Base-by-base conservation (phyloP, 2,888 invertebrate genomes). In the Drosophila falleni region DNA sequence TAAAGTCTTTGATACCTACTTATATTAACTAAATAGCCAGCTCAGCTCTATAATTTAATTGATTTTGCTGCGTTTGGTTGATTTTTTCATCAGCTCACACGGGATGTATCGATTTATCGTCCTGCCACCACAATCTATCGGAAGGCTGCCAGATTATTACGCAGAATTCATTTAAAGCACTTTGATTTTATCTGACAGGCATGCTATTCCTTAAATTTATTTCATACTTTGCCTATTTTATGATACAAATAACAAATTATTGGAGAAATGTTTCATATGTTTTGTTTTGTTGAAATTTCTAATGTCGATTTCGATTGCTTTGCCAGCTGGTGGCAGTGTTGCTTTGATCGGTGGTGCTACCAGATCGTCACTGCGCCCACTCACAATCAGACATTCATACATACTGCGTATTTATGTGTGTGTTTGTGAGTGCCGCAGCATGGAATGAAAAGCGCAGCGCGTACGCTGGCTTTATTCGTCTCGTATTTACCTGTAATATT, bases 371-470 rank as follows among this genome's bases (percentile, higher is more conserved):
- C 5, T 31, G 66, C 51, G 65, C 80, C 80, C 70, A 74, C 72
- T 68, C 71, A 46, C 61, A 72, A 47, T 64, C 51, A 54, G 39
- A 54, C 55, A 29, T 64, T 68, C 16, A 47, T 23, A 55, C 15
- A 47, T 58, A 37, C 8, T 16, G 23, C 19, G 65, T 53, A 55
- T 44, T 60, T 56, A 58, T 61, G 50, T 63, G 60, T 69, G 81
- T 80, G 69, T 78, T 80, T 76, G 83, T 86, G 69, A 67, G 87
- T 77, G 87, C 83, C 87, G 89, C 83, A 80, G 83, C 89, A 83
- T 83, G 83, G 89, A 82, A 88, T 76, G 76, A 79, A 76, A 75
- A 76, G 77, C 80, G 80, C 80, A 77, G 77, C 80, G 77, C 76
- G 66, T 80, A 60, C 80, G 77, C 80, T 77, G 80, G 77, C 77